These are phyloP conservation scores for Geophilus truncorum DNA, from an alignment of 2,888 invertebrate genomes.

Conservation along the genomic window DNA sequence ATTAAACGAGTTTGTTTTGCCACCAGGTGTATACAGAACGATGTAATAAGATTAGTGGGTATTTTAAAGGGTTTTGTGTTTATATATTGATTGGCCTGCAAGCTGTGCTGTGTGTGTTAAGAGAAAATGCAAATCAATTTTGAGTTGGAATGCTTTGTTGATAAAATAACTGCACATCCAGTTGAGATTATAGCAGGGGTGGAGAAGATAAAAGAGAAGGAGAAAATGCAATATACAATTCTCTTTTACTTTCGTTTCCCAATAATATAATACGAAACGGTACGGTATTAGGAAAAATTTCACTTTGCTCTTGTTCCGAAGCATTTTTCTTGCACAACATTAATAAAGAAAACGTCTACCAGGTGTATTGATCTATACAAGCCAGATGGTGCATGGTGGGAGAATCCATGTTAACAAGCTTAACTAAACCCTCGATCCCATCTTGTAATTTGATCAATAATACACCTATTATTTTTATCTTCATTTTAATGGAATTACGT, in stretches of 20 bases:
- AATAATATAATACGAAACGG: no score
- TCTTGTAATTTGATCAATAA: not conserved
- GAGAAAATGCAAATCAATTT: conserved; percentile 10
- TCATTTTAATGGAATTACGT: no score
- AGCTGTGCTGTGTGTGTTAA: not conserved
- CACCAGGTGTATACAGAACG: not conserved
- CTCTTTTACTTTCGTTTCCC: not conserved
- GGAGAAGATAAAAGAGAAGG: not conserved
- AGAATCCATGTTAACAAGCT: not conserved
- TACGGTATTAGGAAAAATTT: not conserved
- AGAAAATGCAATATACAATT: not conserved
- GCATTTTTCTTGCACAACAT: not conserved
- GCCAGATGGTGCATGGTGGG: not conserved
- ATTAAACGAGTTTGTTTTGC: not conserved
- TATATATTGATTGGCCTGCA: not conserved
- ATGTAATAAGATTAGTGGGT: not conserved
- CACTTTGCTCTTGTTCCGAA: not conserved
- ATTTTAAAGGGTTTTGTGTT: not conserved
- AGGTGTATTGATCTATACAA: not conserved
- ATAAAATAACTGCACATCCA: not conserved
- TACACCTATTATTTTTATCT: no score
- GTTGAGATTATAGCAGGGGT: not conserved
- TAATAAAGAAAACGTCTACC: not conserved
- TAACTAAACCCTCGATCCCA: not conserved
- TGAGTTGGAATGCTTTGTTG: conserved; percentile 10